Evolutionary conservation across 2,888 invertebrate species (phyloP), one percentile per base, ranked within the genome.

Genomic region (Lamellibrachia columna): DNA sequence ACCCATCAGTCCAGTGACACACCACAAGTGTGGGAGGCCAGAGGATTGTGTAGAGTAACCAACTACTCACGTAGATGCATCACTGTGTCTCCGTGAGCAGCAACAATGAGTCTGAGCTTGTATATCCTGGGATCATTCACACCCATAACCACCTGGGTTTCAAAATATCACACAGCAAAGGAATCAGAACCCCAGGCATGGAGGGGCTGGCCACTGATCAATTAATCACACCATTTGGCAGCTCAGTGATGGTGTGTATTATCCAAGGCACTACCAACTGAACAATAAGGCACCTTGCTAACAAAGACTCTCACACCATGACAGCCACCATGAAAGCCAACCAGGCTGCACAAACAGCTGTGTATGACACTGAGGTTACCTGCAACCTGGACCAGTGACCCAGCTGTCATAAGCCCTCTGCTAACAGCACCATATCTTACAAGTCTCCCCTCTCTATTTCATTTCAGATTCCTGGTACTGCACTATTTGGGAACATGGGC

Each of bases 171-270:
- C 75, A 75, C 75, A 15, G 75, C 75, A 75, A 75, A 15, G 0
- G 22, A 11, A 75, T 22, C 15, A n/a, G 22, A 11, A 75, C n/a
- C 75, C 75, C 75, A 75, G n/a, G 75, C 75, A 75, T 75, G 75
- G 75, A n/a, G 75, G n/a, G 75, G 75, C n/a, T 11, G 75, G 75
- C 22, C 22, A 6, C 3, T 75, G 75, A 75, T 75, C 75, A 75
- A 75, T 75, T 75, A 75, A 75, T 75, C 75, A 75, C 75, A 75
- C 75, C 75, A 75, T 75, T 75, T 75, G 15, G 75, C n/a, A 75
- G 75, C 22, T 15, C 15, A 6, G 22, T 15, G 15, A 75, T 3
- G 22, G 75, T n/a, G 22, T 3, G 75, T 75, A 75, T 75, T 75
- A 75, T 75, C 75, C 75, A 75, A 15, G 15, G 22, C 15, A 6